Evolutionary conservation across 2,113 vertebrate species (phyloP).

Genomic region (Coracopsis vasa): DNA sequence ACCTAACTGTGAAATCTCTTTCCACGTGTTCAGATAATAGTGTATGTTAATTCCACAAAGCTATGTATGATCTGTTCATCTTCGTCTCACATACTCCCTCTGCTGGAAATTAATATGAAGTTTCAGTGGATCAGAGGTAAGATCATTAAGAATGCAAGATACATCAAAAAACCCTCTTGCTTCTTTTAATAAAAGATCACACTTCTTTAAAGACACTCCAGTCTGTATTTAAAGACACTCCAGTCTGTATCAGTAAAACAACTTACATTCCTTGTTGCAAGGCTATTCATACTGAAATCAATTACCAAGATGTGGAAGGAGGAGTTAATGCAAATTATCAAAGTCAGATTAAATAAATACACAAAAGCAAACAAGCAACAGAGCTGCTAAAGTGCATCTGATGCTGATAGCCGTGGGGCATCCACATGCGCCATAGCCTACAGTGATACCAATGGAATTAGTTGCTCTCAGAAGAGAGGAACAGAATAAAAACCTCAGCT

Average conservation of each 20-base stretch:
- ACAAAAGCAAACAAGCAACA: not conserved
- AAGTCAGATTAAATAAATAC: not conserved
- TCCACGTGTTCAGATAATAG: not conserved
- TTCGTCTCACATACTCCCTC: constrained; percentile 32
- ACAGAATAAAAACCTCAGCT: not conserved
- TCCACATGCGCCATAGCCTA: not conserved
- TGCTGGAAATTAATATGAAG: not conserved
- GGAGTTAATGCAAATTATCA: not conserved
- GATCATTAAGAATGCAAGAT: not conserved
- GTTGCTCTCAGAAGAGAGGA: not conserved
- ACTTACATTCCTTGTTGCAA: not conserved
- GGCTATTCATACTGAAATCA: not conserved
- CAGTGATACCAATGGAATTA: not conserved
- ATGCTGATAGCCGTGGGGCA: not conserved
- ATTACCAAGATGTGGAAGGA: not conserved
- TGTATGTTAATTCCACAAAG: not conserved
- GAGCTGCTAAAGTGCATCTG: not conserved
- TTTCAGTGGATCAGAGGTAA: not conserved
- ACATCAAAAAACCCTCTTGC: not conserved
- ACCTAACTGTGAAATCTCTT: not conserved
- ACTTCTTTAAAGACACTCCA: not conserved
- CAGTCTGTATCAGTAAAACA: not conserved
- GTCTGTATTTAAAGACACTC: not conserved
- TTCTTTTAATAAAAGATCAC: not conserved
- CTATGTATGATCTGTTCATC: not conserved